phyloP scores from a whole-genome alignment of 2,888 invertebrate genomes.

The Formica aserva region DNA sequence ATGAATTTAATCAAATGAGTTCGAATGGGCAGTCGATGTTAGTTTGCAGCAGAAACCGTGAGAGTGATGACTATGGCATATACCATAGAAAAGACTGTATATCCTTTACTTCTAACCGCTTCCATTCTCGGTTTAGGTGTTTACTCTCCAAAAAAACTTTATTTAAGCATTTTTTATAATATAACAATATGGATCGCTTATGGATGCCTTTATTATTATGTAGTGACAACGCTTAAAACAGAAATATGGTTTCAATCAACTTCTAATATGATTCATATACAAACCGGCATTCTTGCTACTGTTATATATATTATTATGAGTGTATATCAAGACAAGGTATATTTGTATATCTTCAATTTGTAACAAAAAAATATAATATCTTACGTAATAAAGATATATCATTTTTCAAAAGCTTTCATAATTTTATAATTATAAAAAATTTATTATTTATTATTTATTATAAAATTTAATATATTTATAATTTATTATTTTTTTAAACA shows the following conservation, averaged over 20 bases:
- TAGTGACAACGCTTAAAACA: neutral
- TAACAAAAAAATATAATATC: too few species aligned
- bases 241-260: neutral
- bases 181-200: slow-evolving; percentile 11
- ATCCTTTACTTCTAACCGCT: neutral
- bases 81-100: neutral
- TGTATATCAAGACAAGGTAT: neutral
- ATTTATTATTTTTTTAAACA: neutral
- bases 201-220: neutral
- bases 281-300: neutral
- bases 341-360: neutral
- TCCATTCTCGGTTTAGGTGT: neutral
- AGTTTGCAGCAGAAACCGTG: neutral
- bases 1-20: neutral
- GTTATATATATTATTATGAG: neutral
- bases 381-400: too few species aligned
- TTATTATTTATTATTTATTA: neutral
- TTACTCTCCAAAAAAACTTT: neutral
- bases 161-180: slow-evolving; percentile 19
- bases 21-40: neutral
- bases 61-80: slow-evolving; percentile 5
- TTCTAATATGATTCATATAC: neutral
- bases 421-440: too few species aligned
- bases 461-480: too few species aligned
- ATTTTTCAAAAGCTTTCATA: too few species aligned